A percentile compares a stretch with the other conserved stretches of the same genome.
Evolutionary conservation across 2,797 vertebrate species (phyloP).

Genomic region (Gadopsis bispinosus): DNA sequence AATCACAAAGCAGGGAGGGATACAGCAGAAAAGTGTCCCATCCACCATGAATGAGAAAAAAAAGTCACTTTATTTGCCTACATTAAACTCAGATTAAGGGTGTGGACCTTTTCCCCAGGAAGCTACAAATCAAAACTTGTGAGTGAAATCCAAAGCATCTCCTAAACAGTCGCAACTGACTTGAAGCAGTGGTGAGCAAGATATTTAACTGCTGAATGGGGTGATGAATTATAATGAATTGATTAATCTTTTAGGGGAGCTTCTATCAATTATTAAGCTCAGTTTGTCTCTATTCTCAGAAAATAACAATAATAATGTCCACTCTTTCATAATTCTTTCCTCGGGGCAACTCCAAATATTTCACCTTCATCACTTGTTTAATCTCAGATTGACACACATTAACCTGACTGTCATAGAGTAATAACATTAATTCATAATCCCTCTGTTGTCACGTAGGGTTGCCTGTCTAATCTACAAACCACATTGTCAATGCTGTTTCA

Average conservation of each 20-base stretch:
- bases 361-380: constrained; percentile 51
- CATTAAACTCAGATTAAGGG: not conserved
- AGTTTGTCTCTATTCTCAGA: constrained; percentile 30
- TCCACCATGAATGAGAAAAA: not conserved
- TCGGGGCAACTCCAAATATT: constrained; percentile 31
- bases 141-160: not conserved
- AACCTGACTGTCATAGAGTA: constrained; percentile 25
- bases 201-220: not conserved
- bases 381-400: constrained; percentile 44
- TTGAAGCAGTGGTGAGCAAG: not conserved
- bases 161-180: not conserved
- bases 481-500: not conserved
- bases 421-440: constrained; percentile 24
- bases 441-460: not conserved
- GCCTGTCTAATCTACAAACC: constrained; percentile 12
- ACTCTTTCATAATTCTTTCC: constrained; percentile 39
- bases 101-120: not conserved
- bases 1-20: not conserved
- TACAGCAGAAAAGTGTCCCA: not conserved
- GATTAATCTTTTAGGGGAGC: not conserved
- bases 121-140: not conserved
- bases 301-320: constrained; percentile 4
- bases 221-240: constrained; percentile 1
- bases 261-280: constrained; percentile 24
- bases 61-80: not conserved